Evolutionary conservation across 2,888 invertebrate genomes (phyloP).

Genomic region (Patella ulyssiponensis): DNA sequence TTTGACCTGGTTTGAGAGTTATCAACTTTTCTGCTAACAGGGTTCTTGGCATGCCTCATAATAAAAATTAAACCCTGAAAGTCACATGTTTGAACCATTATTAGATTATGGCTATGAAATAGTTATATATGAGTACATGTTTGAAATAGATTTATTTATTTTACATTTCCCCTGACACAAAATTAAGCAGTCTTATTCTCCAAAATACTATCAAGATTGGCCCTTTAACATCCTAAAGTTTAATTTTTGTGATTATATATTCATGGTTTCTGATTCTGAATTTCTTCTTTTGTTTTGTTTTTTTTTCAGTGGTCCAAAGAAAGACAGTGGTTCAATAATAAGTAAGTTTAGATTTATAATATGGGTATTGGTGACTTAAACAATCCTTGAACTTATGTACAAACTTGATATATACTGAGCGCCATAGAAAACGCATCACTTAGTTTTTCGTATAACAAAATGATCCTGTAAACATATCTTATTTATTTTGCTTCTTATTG

Average conservation of each 20-base stretch:
- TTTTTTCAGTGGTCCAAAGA: conserved; percentile 59
- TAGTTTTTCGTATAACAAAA: too few relatives aligned
- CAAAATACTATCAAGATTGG: too few relatives aligned
- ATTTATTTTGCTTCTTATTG: too few relatives aligned
- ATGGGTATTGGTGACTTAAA: background rate
- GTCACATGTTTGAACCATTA: too few relatives aligned
- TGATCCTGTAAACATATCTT: too few relatives aligned
- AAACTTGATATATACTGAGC: background rate
- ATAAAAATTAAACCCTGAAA: background rate
- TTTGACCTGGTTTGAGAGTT: too few relatives aligned
- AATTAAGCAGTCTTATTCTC: too few relatives aligned
- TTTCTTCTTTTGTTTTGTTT: conserved; percentile 25
- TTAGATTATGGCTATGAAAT: conserved; percentile 8
- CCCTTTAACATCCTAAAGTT: too few relatives aligned
- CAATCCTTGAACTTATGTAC: background rate
- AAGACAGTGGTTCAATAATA: conserved; percentile 57
- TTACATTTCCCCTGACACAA: background rate
- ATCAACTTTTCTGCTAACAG: background rate
- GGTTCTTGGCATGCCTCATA: background rate
- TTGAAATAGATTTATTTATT: background rate
- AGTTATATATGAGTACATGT: conserved; percentile 17
- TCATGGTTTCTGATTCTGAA: background rate
- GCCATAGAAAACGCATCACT: too few relatives aligned
- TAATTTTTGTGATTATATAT: background rate
- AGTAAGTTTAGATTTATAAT: conserved; percentile 41